These are phyloP conservation scores for Fissipunctia ypsillon DNA, from an alignment of 2,888 invertebrate species.

Conservation along the genomic window DNA sequence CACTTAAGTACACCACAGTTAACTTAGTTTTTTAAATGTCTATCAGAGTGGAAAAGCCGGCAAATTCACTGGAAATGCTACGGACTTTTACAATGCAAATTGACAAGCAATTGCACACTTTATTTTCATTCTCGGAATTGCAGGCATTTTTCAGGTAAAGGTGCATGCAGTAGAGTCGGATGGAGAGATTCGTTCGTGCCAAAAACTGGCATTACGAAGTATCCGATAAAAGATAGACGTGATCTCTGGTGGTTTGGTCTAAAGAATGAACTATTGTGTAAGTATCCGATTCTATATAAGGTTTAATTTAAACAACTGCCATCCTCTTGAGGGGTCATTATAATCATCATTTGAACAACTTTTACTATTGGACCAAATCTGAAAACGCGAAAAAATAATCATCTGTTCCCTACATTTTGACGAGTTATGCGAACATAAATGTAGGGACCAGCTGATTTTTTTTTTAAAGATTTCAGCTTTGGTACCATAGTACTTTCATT, in stretches of 20 bases:
- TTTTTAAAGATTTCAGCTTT: no score
- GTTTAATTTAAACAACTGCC: no score
- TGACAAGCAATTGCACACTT: constrained; percentile 24
- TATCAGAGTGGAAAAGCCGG: not conserved
- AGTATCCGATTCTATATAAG: not conserved
- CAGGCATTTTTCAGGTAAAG: constrained; percentile 34
- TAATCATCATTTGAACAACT: no score
- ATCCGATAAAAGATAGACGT: not conserved
- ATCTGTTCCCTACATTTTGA: no score
- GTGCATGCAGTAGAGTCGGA: not conserved
- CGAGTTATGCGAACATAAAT: no score
- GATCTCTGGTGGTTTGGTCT: constrained; percentile 2
- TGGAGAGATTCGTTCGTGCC: not conserved
- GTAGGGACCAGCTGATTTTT: no score
- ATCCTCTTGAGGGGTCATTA: no score
- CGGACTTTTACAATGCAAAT: constrained; percentile 7
- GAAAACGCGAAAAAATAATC: no score
- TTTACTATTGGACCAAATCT: no score
- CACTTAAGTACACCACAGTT: not conserved
- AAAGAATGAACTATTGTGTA: not conserved
- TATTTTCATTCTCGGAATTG: constrained; percentile 24
- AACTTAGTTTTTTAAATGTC: constrained; percentile 18
- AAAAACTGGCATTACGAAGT: not conserved
- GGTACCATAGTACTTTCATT: no score
- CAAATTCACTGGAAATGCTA: constrained; percentile 1